These are phyloP conservation scores for Dynastes maya DNA, from an alignment of 2,888 invertebrate species.

Conservation along the genomic window DNA sequence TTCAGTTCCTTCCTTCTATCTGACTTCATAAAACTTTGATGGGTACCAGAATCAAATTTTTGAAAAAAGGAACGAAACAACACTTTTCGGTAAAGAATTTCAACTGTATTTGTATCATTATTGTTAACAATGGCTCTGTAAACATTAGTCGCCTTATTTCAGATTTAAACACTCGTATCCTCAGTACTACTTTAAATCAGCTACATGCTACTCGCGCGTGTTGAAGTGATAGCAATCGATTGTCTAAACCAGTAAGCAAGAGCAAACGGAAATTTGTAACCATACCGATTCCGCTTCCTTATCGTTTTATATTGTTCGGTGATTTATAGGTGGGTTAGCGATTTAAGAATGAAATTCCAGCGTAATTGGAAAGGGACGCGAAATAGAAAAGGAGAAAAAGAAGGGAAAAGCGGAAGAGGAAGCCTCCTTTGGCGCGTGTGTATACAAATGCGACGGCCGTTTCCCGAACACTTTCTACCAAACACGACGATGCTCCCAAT, in stretches of 20 bases:
- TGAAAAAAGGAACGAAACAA: neutral
- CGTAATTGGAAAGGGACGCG: slow-evolving; percentile 49
- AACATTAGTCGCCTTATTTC: no score
- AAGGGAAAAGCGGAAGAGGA: slow-evolving; percentile 38
- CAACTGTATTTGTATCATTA: no score
- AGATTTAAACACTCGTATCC: no score
- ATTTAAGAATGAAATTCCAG: slow-evolving; percentile 51
- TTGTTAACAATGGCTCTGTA: no score
- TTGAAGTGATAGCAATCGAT: slow-evolving; percentile 3
- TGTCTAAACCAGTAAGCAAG: neutral
- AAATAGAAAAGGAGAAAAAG: slow-evolving; percentile 43
- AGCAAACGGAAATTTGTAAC: slow-evolving; percentile 30
- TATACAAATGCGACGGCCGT: slow-evolving; percentile 16
- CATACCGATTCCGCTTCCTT: slow-evolving; percentile 44
- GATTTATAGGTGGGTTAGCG: slow-evolving; percentile 48
- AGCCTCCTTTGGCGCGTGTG: slow-evolving; percentile 5
- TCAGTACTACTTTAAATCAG: no score
- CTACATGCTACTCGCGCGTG: neutral
- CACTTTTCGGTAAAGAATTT: neutral
- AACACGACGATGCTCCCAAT: neutral
- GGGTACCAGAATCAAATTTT: no score
- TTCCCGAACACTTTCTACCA: slow-evolving; percentile 7
- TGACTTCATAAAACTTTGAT: no score
- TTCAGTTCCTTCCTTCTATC: no score
- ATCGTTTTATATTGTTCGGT: slow-evolving; percentile 48